Evolutionary conservation across 2,113 vertebrate species (phyloP), one percentile per base, ranked within the genome.

Genomic region (Cynoglossus semilaevis): DNA sequence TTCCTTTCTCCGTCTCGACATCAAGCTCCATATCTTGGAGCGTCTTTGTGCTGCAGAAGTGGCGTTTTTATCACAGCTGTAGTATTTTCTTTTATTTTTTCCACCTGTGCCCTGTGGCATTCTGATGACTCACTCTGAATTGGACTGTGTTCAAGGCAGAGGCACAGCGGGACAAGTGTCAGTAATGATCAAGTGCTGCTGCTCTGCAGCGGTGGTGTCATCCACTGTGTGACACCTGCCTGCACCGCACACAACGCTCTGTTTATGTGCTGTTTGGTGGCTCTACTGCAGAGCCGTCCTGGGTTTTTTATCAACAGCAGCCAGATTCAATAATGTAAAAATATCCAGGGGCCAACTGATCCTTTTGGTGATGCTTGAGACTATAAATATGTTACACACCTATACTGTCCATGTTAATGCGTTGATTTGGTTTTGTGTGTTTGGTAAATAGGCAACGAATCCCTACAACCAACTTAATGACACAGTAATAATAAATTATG

Each of bases 81-180:
- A n/a, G 55, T 4, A 10, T 15, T 51, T 22, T 8, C n/a, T 46
- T 51, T 67, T 51, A 1, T 41, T 35, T 51, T 22, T 9, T 22
- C n/a, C 46, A 73, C 61, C 68, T 70, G 43, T 60, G 69, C 41
- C 67, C 60, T 65, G 54, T 70, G 79, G 72, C 69, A 53, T 67
- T 70, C 66, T 63, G 57, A 76, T 72, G 69, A 70, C 70, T 82
- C 58, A 73, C 69, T 70, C 46, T 47, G 72, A 70, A 35, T 69
- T 72, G 61, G 60, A 71, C 47, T 43, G 51, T 42, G 56, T 59
- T 74, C 63, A 64, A 60, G 63, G 70, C 51, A 9, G 22, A 70
- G 58, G 57, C 74, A 40, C 62, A 61, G 74, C 43, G 41, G 65
- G 54, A 48, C 48, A 42, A 34, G 70, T 77, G 70, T 77, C 74